Percentiles rank a stretch among this genome's conserved stretches.
phyloP scores from a whole-genome alignment of 2,113 vertebrate species.

The Oreocharis arfaki region DNA sequence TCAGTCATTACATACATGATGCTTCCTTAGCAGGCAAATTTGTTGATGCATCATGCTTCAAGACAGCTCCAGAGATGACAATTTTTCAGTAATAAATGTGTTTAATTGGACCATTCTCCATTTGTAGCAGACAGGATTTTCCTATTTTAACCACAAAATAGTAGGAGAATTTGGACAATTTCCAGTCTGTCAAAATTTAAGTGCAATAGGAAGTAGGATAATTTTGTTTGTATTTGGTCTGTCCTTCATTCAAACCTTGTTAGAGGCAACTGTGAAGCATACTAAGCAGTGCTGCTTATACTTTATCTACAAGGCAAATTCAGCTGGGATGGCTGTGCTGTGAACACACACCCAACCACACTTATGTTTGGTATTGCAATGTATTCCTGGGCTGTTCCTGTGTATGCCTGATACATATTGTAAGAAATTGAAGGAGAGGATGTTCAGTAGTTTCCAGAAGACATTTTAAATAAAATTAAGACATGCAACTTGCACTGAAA shows the following conservation, averaged over 20 bases:
- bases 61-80: neutral
- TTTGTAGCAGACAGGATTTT: neutral
- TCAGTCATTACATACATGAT: neutral
- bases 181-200: conserved; percentile 11
- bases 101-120: neutral
- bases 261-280: neutral
- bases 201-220: neutral
- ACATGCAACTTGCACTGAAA: neutral
- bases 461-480: neutral
- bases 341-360: neutral
- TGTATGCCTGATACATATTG: neutral
- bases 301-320: neutral
- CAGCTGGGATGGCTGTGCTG: neutral
- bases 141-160: neutral
- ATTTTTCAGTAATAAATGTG: neutral
- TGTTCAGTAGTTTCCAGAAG: neutral
- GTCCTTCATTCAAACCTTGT: conserved; percentile 4
- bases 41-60: neutral
- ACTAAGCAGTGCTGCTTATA: neutral
- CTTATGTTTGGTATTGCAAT: neutral
- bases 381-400: neutral
- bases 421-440: neutral
- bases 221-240: conserved; percentile 30
- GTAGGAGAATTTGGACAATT: neutral
- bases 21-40: neutral